phyloP scores from a whole-genome alignment of 2,113 vertebrate species.

The Panurus biarmicus region DNA sequence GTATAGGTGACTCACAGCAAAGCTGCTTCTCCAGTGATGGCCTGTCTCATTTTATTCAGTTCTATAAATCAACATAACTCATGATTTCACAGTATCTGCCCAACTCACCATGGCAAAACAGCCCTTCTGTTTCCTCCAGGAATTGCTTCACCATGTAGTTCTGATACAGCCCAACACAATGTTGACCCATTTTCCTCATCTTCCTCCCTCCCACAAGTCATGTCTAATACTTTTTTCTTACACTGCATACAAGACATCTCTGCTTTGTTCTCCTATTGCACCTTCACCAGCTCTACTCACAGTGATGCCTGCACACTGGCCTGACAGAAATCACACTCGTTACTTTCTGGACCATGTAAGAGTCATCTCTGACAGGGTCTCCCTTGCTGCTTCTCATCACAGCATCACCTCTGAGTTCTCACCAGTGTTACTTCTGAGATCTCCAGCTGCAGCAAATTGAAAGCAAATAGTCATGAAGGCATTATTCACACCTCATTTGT shows the following conservation, averaged over 20 bases:
- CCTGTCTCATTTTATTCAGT: not conserved
- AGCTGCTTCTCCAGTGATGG: not conserved
- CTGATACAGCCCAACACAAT: not conserved
- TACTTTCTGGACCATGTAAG: not conserved
- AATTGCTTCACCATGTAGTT: not conserved
- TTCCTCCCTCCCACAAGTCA: not conserved
- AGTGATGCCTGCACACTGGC: not conserved
- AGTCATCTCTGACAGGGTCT: not conserved
- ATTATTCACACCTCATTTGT: not conserved
- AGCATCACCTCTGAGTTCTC: not conserved
- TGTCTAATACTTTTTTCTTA: not conserved
- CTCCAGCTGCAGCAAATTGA: not conserved
- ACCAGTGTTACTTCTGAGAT: not conserved
- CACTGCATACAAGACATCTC: not conserved
- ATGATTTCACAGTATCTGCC: not conserved
- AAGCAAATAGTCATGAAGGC: not conserved
- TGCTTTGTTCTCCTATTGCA: not conserved
- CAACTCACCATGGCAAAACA: not conserved
- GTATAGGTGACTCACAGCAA: not conserved
- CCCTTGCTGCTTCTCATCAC: not conserved
- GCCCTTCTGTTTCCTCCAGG: not conserved
- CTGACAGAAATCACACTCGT: not conserved
- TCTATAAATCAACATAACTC: not conserved
- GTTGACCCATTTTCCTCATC: not conserved
- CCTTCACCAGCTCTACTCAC: not conserved